These are phyloP conservation scores for Musca domestica DNA, from an alignment of 1,140 invertebrate species.

Conservation along the genomic window DNA sequence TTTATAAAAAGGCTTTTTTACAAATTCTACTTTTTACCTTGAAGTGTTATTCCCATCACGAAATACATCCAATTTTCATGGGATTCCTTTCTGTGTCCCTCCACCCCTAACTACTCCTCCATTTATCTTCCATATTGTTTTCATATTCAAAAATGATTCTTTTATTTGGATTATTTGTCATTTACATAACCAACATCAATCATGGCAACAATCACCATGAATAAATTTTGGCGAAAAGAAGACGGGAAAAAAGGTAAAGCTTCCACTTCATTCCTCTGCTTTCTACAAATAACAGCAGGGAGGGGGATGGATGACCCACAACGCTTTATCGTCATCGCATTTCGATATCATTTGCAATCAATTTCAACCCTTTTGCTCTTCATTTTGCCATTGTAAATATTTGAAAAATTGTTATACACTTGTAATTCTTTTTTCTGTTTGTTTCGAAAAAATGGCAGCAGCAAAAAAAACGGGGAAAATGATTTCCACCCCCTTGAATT, in stretches of 20 bases:
- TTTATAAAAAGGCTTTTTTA: too few species aligned
- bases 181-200: conserved; percentile 22
- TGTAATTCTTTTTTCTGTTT: neutral
- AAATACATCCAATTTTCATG: too few species aligned
- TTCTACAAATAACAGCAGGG: too few species aligned
- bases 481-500: too few species aligned
- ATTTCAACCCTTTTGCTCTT: conserved; percentile 14
- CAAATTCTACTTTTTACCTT: too few species aligned
- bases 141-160: conserved; percentile 8
- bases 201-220: conserved; percentile 9
- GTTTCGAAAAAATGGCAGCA: neutral
- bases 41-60: too few species aligned
- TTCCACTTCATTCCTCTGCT: conserved; percentile 6
- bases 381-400: conserved; percentile 11
- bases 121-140: neutral
- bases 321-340: neutral
- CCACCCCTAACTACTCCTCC: too few species aligned
- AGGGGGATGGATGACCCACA: too few species aligned
- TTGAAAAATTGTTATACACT: conserved; percentile 22
- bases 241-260: neutral
- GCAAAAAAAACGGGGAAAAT: too few species aligned
- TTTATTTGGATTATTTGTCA: conserved; percentile 3
- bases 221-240: neutral
- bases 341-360: conserved; percentile 19
- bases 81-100: too few species aligned